Evolutionary conservation across 2,888 invertebrate species (phyloP), one percentile per base, ranked within the genome.

Genomic region (Machimus rusticus): DNA sequence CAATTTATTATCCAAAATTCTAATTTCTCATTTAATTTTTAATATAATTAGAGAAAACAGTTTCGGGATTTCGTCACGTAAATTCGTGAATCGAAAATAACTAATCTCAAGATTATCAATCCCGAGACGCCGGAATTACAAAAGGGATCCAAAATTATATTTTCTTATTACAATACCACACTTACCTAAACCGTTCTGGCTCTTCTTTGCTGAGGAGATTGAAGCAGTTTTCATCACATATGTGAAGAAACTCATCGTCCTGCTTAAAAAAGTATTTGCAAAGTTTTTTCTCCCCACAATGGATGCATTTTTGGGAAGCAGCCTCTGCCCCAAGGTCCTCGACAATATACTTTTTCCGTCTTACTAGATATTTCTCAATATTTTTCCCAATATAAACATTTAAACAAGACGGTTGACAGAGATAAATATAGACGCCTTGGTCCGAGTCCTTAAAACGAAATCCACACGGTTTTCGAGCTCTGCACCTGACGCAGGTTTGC

Each of bases 211-310:
- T 93, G 12, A 93, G 91, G 79, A 90, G 89, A 89, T 94, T 94
- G 39, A 95, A 93, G 90, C 96, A 96, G 85, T 91, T 90, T 76
- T 94, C 93, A 43, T 93, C 93, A 90, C 96, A 96, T 57, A 95
- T 92, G 88, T 93, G 92, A 85, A 92, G 92, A 0, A 90, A 90
- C 12, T 93, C 93, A 19, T 94, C 94, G 78, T 95, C 95, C 78
- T 94, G 93, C 74, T 92, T 90, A 86, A 94, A 91, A n/a, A 91
- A 90, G 89, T 92, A 94, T 89, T 91, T 91, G 91, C 94, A 95
- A 0, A 88, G 79, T 91, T 93, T 94, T 51, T 90, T 91, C 90
- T 93, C 93, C 34, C 93, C 92, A 90, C 95, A 95, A 6, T 93
- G 93, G n/a, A 93, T 90, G 89, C 95, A 95, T 6, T 90, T 90